phyloP scores from a whole-genome alignment of 2,888 invertebrate genomes.

The Ephialtes manifestator region DNA sequence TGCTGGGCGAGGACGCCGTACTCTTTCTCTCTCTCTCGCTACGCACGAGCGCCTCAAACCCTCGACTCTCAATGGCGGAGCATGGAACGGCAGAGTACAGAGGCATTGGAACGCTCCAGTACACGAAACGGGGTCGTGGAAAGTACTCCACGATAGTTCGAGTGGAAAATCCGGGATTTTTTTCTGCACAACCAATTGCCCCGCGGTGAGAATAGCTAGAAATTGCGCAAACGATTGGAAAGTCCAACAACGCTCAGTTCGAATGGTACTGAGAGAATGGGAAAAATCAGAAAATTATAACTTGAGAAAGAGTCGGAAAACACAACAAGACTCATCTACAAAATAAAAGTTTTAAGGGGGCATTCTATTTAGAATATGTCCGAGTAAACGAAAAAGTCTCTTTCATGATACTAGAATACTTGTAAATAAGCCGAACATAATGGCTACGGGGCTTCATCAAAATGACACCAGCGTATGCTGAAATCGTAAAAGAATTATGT shows the following conservation, averaged over 20 bases:
- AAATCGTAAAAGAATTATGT: too few relatives aligned
- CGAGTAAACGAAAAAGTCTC: not conserved
- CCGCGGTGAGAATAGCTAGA: conserved; percentile 22
- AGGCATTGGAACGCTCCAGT: conserved; percentile 29
- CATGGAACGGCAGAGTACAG: conserved; percentile 29
- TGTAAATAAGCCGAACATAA: too few relatives aligned
- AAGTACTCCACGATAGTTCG: conserved; percentile 47
- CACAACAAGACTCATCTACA: not conserved
- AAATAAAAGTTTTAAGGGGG: not conserved
- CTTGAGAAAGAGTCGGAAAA: not conserved
- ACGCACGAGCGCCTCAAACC: conserved; percentile 21
- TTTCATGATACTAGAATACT: too few relatives aligned
- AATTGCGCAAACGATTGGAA: conserved; percentile 31
- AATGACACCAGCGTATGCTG: too few relatives aligned
- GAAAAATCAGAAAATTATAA: conserved; percentile 2
- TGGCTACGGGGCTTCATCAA: too few relatives aligned
- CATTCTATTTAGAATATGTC: not conserved
- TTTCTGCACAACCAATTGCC: conserved; percentile 24
- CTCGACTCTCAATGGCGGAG: conserved; percentile 31
- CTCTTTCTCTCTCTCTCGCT: not conserved
- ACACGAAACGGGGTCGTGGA: conserved; percentile 44
- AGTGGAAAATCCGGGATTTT: conserved; percentile 40
- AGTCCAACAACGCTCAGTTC: not conserved
- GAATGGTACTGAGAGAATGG: not conserved
- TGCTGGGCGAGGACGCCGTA: not conserved